A percentile compares a stretch with the other conserved stretches of the same genome.
Conservation (phyloP, 2,797 vertebrate species). For the Danio tinwini region DNA sequence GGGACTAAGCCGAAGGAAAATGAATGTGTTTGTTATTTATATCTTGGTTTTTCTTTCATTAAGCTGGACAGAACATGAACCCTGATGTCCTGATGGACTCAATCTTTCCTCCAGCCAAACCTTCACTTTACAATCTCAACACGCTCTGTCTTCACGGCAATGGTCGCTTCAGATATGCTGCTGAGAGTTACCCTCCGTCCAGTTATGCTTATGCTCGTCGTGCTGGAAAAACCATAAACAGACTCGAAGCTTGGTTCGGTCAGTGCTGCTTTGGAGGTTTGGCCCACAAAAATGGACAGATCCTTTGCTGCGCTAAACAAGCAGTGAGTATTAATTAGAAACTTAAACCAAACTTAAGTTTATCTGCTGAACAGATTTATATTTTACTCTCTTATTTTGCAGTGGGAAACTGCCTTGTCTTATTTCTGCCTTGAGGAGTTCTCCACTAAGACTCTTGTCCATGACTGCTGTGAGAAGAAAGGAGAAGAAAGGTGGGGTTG, state of each 20-base stretch:
- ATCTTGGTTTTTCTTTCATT: background rate
- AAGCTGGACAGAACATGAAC: background rate
- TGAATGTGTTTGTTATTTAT: background rate
- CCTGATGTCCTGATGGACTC: constrained; percentile 44
- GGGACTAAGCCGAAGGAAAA: no score
- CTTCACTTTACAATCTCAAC: constrained; percentile 59
- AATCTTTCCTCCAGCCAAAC: constrained; percentile 71
- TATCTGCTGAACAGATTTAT: background rate
- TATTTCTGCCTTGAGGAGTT: constrained; percentile 72
- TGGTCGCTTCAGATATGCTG: constrained; percentile 65
- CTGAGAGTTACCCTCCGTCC: constrained; percentile 59
- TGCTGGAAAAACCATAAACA: constrained; percentile 68
- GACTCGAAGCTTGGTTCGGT: constrained; percentile 69
- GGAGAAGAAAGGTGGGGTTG: constrained; percentile 61
- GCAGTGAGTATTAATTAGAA: constrained; percentile 66
- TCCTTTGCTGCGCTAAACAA: constrained; percentile 71
- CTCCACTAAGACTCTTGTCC: constrained; percentile 58
- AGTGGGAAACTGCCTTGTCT: constrained; percentile 74
- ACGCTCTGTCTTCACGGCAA: constrained; percentile 60
- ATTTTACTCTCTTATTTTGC: background rate
- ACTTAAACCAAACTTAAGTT: background rate
- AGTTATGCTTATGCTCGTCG: constrained; percentile 64
- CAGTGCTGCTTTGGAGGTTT: constrained; percentile 65
- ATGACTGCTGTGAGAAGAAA: constrained; percentile 64
- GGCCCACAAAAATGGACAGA: background rate